Evolutionary conservation across 1,140 invertebrate species (phyloP), one percentile per base, ranked within the genome.

Genomic region (Holotrichia oblita): DNA sequence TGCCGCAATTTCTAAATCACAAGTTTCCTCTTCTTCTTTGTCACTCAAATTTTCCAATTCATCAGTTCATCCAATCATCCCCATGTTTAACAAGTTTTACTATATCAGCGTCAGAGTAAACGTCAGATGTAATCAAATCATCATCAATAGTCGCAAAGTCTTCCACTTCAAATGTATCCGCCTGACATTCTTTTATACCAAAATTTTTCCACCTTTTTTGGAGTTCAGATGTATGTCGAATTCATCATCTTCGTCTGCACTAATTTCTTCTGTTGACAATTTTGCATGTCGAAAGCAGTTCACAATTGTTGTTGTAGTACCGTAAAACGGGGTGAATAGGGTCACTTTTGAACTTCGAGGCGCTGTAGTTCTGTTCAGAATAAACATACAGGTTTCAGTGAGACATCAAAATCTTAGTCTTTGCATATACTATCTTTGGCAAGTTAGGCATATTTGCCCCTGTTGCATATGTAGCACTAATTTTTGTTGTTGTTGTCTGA

Each of bases 251-350:
- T 44, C 14, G 8, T 10, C 42, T 44, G 42, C 42, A 44, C 42
- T 44, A 9, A 44, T 44, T 44, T 44, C 14, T 9, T 14, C 2
- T 44, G 42, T 44, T 14, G 42, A 44, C 27, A 34, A 44, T 44
- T 44, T 44, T 2, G 42, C 42, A 44, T 44, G 42, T 44, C 42
- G 42, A 44, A 44, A 10, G 42, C 42, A 44, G 42, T 14, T 44
- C 42, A 7, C 42, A 44, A 44, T 44, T 44, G 42, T 34, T 34
- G 27, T 34, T 34, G 27, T 34, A 34, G 27, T 69, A 69, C 64
- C 64, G 20, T 69, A 69, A 24, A 69, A 69, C 27, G 64, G 64
- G 64, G 64, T 69, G 64, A 69, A 69, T 69, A 24, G 64, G 64
- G 27, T 69, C 64, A 69, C 64, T 69, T 69, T 69, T 69, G 22